phyloP scores from a whole-genome alignment of 2,888 invertebrate genomes.

The Andrena trimmerana region DNA sequence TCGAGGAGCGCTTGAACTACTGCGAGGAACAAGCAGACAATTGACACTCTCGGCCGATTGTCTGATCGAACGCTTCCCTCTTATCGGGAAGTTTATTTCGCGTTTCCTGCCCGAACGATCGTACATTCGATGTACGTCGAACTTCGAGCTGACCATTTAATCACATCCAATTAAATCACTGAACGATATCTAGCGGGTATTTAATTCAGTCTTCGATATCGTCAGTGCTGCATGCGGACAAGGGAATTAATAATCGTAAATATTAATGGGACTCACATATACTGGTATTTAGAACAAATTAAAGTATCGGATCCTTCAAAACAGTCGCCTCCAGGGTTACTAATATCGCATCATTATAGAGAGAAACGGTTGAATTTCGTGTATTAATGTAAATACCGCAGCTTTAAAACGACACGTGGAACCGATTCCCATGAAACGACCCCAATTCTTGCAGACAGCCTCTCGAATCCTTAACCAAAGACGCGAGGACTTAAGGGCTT shows the following conservation, averaged over 20 bases:
- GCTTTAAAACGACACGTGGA: background rate
- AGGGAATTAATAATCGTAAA: too few species aligned
- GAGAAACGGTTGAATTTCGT: too few species aligned
- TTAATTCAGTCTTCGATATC: background rate
- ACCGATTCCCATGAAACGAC: background rate
- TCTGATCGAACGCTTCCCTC: constrained; percentile 24
- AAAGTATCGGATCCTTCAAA: too few species aligned
- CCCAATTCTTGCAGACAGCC: background rate
- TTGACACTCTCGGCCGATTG: constrained; percentile 46
- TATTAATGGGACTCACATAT: too few species aligned
- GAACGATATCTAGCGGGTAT: background rate
- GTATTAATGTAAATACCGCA: background rate
- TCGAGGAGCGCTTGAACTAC: constrained; percentile 55
- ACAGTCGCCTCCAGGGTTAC: too few species aligned
- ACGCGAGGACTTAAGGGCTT: constrained; percentile 6
- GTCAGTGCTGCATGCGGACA: too few species aligned
- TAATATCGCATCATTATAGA: too few species aligned
- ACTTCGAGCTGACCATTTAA: background rate
- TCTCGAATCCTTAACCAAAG: constrained; percentile 1
- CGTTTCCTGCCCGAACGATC: background rate
- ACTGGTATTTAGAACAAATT: too few species aligned
- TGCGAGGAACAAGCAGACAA: constrained; percentile 29
- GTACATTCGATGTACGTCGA: background rate
- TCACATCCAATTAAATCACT: constrained; percentile 1
- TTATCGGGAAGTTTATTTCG: constrained; percentile 30